Evolutionary conservation across 1,140 invertebrate genomes (phyloP).

Genomic region (Pseudomyrmex gracilis): DNA sequence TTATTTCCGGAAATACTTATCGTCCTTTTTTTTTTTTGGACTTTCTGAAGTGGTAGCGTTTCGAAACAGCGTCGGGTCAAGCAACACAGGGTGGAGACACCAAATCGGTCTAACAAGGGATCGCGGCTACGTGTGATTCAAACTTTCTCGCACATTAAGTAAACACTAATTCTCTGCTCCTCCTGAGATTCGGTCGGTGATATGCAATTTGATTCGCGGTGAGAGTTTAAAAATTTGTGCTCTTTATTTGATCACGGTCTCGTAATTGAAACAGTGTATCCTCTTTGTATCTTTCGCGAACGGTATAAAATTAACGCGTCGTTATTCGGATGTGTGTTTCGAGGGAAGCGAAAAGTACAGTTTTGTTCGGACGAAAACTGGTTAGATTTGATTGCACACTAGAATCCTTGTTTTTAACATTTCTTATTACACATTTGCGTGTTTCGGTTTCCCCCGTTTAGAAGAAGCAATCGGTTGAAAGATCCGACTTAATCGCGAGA

Average conservation of each 20-base stretch:
- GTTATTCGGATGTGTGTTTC: too few relatives aligned
- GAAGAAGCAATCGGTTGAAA: too few relatives aligned
- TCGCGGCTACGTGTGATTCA: not conserved
- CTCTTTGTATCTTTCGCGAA: too few relatives aligned
- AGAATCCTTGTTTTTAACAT: too few relatives aligned
- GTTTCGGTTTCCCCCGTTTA: too few relatives aligned
- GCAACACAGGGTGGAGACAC: not conserved
- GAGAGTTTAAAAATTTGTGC: conserved; percentile 20
- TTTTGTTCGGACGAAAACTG: too few relatives aligned
- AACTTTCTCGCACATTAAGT: not conserved
- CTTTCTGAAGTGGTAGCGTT: too few relatives aligned
- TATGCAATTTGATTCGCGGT: conserved; percentile 49
- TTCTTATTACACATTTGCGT: too few relatives aligned
- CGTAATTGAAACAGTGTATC: too few relatives aligned
- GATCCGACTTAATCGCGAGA: not conserved
- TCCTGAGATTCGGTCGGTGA: conserved; percentile 40
- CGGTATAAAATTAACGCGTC: not conserved
- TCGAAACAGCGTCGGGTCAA: conserved; percentile 34
- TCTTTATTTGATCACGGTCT: not conserved
- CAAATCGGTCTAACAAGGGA: conserved; percentile 28
- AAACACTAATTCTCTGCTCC: conserved; percentile 24
- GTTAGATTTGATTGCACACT: too few relatives aligned
- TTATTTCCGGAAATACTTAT: conserved; percentile 51
- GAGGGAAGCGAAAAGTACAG: too few relatives aligned
- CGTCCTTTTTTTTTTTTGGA: not conserved